phyloP scores from a whole-genome alignment of 2,797 vertebrate genomes.

The Myiothlypis coronata region DNA sequence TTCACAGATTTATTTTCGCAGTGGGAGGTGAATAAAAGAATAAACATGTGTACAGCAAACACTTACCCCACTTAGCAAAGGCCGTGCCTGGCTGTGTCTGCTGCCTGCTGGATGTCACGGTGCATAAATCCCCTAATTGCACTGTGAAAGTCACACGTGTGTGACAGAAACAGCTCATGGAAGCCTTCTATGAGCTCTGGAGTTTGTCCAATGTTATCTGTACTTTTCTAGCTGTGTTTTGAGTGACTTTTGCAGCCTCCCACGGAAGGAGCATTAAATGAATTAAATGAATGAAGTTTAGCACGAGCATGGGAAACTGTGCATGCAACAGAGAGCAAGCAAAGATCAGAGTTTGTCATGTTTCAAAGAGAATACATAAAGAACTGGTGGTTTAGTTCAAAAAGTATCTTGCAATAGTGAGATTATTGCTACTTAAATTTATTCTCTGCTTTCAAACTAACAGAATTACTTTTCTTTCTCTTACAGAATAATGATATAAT shows the following conservation, averaged over 20 bases:
- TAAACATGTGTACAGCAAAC: not conserved
- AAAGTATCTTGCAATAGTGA: not conserved
- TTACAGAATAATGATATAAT: slow-evolving; percentile 86
- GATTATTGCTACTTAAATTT: not conserved
- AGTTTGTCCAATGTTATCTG: not conserved
- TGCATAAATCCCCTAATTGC: not conserved
- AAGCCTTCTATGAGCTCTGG: not conserved
- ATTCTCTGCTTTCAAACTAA: not conserved
- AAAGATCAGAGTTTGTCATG: not conserved
- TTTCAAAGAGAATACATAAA: not conserved
- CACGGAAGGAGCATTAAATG: not conserved
- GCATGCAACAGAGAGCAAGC: not conserved
- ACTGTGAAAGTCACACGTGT: not conserved
- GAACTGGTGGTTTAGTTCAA: not conserved
- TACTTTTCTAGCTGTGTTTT: not conserved
- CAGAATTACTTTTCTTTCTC: slow-evolving; percentile 16
- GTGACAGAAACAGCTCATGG: not conserved
- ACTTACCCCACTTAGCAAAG: not conserved
- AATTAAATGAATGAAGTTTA: not conserved
- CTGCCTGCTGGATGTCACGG: not conserved
- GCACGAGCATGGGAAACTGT: rapidly evolving
- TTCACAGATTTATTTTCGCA: not conserved
- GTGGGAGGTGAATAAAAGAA: not conserved
- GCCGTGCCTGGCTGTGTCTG: not conserved
- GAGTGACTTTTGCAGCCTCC: not conserved